Evolutionary conservation across 2,888 invertebrate genomes (phyloP).

Genomic region (Ptychoptera contaminata): DNA sequence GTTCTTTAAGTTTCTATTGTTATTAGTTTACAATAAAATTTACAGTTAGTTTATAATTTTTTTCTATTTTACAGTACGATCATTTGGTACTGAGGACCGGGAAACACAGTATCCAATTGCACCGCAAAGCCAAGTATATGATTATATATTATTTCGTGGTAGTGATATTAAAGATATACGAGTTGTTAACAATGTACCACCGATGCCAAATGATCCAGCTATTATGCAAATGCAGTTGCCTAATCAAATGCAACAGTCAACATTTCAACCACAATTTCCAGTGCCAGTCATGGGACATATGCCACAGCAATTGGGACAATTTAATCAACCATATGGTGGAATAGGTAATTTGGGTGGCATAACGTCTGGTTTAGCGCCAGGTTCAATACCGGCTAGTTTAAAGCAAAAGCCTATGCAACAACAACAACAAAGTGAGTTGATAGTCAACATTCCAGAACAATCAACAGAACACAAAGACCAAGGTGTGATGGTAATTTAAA

Average conservation of each 20-base stretch:
- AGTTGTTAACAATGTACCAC: constrained; percentile 76
- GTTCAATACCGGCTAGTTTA: constrained; percentile 22
- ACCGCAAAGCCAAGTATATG: constrained; percentile 94
- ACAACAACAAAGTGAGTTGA: constrained; percentile 51
- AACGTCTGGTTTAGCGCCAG: constrained; percentile 31
- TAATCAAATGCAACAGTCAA: constrained; percentile 43
- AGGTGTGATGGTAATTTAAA: constrained; percentile 33
- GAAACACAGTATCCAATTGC: constrained; percentile 91
- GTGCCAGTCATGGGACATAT: constrained; percentile 54
- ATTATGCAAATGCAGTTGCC: constrained; percentile 84
- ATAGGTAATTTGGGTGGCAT: constrained; percentile 30
- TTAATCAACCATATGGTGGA: constrained; percentile 34
- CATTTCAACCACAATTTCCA: constrained; percentile 49
- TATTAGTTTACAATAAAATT: no score
- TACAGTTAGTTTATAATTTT: constrained; percentile 13
- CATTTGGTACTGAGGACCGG: constrained; percentile 97
- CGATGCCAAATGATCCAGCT: constrained; percentile 91
- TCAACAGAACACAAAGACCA: constrained; percentile 32
- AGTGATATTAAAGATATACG: constrained; percentile 98
- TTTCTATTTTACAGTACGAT: constrained; percentile 59
- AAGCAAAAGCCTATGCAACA: constrained; percentile 24
- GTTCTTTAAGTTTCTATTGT: no score
- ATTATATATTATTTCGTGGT: constrained; percentile 95
- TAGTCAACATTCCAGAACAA: constrained; percentile 16
- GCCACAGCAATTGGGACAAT: constrained; percentile 35